Percentiles rank a stretch among this genome's conserved stretches.
Conservation (phyloP, 1,140 invertebrate species). For the Liolophura sinensis region DNA sequence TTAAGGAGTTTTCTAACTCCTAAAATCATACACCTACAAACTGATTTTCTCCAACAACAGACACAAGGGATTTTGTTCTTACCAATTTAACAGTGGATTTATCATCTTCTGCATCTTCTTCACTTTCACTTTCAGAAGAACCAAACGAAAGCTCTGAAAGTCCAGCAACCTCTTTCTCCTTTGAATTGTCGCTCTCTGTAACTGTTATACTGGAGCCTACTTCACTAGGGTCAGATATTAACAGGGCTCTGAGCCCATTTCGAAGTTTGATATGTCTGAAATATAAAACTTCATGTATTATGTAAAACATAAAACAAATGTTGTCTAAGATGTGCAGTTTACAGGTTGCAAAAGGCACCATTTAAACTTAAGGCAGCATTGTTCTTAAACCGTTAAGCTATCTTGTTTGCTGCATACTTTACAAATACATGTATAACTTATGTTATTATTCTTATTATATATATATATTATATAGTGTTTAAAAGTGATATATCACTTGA, state of each 20-base stretch:
- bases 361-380: too few relatives aligned
- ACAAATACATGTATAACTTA: too few relatives aligned
- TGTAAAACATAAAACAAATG: too few relatives aligned
- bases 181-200: constrained; percentile 3
- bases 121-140: constrained; percentile 13
- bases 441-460: too few relatives aligned
- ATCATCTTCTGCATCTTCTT: constrained; percentile 13
- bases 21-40: neutral
- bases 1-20: neutral
- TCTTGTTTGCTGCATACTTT: too few relatives aligned
- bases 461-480: too few relatives aligned
- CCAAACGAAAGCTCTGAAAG: neutral
- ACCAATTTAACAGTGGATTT: constrained; percentile 7
- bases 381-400: too few relatives aligned
- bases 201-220: constrained; percentile 7
- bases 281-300: neutral
- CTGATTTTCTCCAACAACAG: neutral
- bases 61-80: neutral
- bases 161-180: neutral
- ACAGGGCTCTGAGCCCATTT: constrained; percentile 38
- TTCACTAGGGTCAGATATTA: constrained; percentile 38
- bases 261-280: constrained; percentile 32
- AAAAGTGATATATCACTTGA: too few relatives aligned
- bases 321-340: too few relatives aligned
- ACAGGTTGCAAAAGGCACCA: too few relatives aligned